Evolutionary conservation across 92 coral and sea anemone species (phyloP).

Genomic region (Chrysogorgia sp.): DNA sequence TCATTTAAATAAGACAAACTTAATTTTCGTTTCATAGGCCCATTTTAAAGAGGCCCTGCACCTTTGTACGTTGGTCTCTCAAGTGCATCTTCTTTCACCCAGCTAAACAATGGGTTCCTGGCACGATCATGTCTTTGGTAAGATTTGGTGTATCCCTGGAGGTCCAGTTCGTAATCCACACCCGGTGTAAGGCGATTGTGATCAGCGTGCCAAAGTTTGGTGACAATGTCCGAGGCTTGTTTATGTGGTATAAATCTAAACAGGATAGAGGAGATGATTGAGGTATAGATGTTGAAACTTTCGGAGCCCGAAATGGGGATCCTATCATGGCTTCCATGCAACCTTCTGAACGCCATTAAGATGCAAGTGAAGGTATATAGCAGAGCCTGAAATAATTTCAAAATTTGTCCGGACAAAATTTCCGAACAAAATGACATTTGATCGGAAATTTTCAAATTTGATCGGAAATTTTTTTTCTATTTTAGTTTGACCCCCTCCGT

Average conservation of each 20-base stretch:
- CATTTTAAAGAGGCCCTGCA: neutral
- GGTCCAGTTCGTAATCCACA: slow-evolving; percentile 80
- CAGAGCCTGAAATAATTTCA: too few species aligned
- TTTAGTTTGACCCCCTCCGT: too few species aligned
- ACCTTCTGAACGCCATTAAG: too few species aligned
- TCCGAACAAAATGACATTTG: too few species aligned
- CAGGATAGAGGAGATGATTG: neutral
- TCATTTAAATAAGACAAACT: too few species aligned
- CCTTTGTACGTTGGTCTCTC: slow-evolving; percentile 74
- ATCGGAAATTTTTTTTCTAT: too few species aligned
- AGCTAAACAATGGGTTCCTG: slow-evolving; percentile 76
- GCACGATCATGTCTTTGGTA: slow-evolving; percentile 75
- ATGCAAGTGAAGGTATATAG: too few species aligned
- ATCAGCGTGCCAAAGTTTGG: slow-evolving; percentile 88
- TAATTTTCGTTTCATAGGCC: neutral
- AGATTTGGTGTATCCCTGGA: slow-evolving; percentile 83
- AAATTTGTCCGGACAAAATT: too few species aligned
- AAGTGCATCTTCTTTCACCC: slow-evolving; percentile 68
- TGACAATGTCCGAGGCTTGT: slow-evolving; percentile 77
- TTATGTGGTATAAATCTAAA: slow-evolving; percentile 71
- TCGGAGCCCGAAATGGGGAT: too few species aligned
- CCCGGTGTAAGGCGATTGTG: slow-evolving; percentile 80
- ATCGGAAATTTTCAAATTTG: too few species aligned
- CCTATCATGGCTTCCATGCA: too few species aligned
- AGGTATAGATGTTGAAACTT: too few species aligned